Base-by-base conservation (phyloP, 1,140 invertebrate species). In the Drosophila tropicalis region DNA sequence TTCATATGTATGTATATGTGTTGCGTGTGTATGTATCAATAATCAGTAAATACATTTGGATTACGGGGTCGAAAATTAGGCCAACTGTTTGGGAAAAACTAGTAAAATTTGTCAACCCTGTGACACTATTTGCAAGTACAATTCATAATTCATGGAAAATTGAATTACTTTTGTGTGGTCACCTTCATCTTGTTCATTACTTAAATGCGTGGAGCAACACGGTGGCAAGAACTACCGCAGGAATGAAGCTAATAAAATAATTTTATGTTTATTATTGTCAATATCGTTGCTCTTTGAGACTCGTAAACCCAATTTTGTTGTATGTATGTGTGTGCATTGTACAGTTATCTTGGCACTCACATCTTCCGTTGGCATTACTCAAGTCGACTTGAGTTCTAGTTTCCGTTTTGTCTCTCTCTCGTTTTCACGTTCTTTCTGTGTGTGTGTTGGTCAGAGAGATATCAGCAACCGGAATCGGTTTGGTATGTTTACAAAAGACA, bases 191-290 rank as follows among this genome's bases (percentile, higher is more conserved):
- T 19, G 34, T 55, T 79, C 77, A 79, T 79, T 79, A 79, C 75
- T 63, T 78, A 78, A 79, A 79, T 79, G 76, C 68, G 51, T 58
- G 67, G 60, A 41, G 66, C 40, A 44, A 13, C 3, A 39, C 12
- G 36, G 62, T 51, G 10, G 40, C 41, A 34, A 41, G 36, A 67
- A 78, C 54, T 62, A 39, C 44, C 62, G 29, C n/a, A 22, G 75
- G 41, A 62, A 72, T 79, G 78, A 72, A 78, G 78, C 78, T 44
- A 79, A 79, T 79, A 79, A 79, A 79, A 79, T 79, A 47, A 79
- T 78, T 79, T 79, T 79, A 79, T 78, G 76, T 72, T 79, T 79
- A 79, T 79, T 78, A 79, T 79, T 75, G 40, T 34, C 70, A 61
- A 62, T 44, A 64, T 47, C 61, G 44, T 41, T 61, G 71, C 44